Evolutionary conservation across 2,797 vertebrate genomes (phyloP).

Genomic region (Cryptoprocta ferox): DNA sequence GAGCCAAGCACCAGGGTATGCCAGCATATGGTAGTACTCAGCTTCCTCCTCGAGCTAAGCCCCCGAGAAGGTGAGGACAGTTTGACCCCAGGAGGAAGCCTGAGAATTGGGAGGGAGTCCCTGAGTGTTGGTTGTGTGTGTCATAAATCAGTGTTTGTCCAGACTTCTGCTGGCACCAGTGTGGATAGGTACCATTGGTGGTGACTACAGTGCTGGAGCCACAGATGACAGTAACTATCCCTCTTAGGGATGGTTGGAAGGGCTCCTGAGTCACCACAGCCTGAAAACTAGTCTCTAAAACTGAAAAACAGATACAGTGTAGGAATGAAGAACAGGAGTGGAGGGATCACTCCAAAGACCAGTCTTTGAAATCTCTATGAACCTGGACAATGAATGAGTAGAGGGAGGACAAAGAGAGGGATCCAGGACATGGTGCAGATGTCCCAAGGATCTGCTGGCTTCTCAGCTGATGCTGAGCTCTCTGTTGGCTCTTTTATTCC

Average conservation of each 20-base stretch:
- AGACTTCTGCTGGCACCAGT: neutral
- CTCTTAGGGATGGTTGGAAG: neutral
- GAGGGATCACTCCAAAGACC: neutral
- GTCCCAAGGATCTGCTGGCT: neutral
- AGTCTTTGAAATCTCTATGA: neutral
- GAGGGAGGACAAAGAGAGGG: neutral
- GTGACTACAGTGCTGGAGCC: neutral
- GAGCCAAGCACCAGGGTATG: neutral
- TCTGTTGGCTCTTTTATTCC: neutral
- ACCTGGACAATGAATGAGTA: neutral
- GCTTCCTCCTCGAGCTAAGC: neutral
- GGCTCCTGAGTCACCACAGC: neutral
- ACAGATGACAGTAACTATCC: neutral
- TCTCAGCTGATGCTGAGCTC: neutral
- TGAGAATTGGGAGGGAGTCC: neutral
- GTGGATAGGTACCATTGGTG: neutral
- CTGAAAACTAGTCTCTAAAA: neutral
- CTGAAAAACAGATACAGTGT: neutral
- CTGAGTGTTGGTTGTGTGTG: neutral
- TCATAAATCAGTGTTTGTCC: neutral
- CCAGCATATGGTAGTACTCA: neutral
- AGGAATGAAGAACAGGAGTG: neutral
- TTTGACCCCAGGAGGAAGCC: neutral
- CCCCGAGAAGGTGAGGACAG: neutral
- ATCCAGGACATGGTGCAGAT: neutral